Percentiles rank a stretch among this genome's conserved stretches.
Evolutionary conservation across 1,140 invertebrate species (phyloP).

Genomic region (Drosophila gunungcola): DNA sequence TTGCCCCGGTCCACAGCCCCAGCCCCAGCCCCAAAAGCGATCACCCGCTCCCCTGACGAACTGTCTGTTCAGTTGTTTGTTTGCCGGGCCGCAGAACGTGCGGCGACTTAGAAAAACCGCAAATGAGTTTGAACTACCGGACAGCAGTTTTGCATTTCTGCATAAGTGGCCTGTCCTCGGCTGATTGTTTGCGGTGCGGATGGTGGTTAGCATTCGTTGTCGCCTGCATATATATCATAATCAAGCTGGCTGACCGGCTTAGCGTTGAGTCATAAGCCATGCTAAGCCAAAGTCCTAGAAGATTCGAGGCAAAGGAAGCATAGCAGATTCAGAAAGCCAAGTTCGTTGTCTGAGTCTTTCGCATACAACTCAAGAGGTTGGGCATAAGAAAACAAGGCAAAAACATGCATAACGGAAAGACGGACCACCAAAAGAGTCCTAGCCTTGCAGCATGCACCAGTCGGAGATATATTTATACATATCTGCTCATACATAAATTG

Average conservation of each 20-base stretch:
- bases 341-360: slow-evolving; percentile 74
- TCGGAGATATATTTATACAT: slow-evolving; percentile 8
- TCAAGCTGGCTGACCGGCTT: slow-evolving; percentile 54
- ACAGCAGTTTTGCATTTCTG: slow-evolving; percentile 76
- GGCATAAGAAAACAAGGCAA: slow-evolving; percentile 22
- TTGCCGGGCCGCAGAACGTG: slow-evolving; percentile 71
- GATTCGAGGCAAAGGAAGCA: slow-evolving; percentile 19
- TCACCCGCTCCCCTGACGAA: slow-evolving; percentile 25
- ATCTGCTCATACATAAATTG: slow-evolving; percentile 49
- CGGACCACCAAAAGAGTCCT: slow-evolving; percentile 63
- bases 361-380: slow-evolving; percentile 36
- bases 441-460: slow-evolving; percentile 12
- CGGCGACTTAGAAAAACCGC: slow-evolving; percentile 74
- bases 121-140: slow-evolving; percentile 72
- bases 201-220: slow-evolving; percentile 29
- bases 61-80: slow-evolving; percentile 52
- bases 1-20: slow-evolving; percentile 10
- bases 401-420: slow-evolving; percentile 52
- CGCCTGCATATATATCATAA: slow-evolving; percentile 64
- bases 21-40: neutral
- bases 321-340: slow-evolving; percentile 33
- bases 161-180: slow-evolving; percentile 55
- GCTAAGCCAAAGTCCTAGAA: slow-evolving; percentile 25
- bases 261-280: slow-evolving; percentile 58
- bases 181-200: slow-evolving; percentile 39